Evolutionary conservation across 2,113 vertebrate genomes (phyloP).

Genomic region (Cryptoleucopteryx plumbea): DNA sequence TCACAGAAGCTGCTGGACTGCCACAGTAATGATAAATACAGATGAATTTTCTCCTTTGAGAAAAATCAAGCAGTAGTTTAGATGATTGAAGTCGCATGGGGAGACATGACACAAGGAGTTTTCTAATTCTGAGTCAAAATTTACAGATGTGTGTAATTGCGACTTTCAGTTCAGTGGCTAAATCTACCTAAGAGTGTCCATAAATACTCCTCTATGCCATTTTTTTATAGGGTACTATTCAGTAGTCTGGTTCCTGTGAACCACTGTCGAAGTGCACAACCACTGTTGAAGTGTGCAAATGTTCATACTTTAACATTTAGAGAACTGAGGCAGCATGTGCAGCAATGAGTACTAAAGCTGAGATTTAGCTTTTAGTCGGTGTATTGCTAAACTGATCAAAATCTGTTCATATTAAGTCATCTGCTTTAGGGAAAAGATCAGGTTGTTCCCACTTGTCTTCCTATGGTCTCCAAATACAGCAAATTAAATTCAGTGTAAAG

Average conservation of each 20-base stretch:
- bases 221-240: not conserved
- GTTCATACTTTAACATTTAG: not conserved
- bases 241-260: not conserved
- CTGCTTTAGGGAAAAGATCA: not conserved
- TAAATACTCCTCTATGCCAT: not conserved
- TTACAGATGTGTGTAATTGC: not conserved
- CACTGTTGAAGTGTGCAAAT: not conserved
- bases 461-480: not conserved
- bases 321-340: not conserved
- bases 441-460: not conserved
- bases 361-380: not conserved
- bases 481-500: not conserved
- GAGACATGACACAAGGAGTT: not conserved
- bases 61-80: not conserved
- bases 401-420: not conserved
- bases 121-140: not conserved
- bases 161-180: not conserved
- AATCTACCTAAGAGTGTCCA: not conserved
- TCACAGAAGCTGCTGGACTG: not conserved
- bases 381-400: not conserved
- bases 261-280: not conserved
- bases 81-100: not conserved
- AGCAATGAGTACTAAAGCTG: not conserved
- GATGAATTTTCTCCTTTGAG: not conserved
- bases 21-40: not conserved